Conservation (phyloP, 2,113 vertebrate genomes). For the Mustela nigripes region DNA sequence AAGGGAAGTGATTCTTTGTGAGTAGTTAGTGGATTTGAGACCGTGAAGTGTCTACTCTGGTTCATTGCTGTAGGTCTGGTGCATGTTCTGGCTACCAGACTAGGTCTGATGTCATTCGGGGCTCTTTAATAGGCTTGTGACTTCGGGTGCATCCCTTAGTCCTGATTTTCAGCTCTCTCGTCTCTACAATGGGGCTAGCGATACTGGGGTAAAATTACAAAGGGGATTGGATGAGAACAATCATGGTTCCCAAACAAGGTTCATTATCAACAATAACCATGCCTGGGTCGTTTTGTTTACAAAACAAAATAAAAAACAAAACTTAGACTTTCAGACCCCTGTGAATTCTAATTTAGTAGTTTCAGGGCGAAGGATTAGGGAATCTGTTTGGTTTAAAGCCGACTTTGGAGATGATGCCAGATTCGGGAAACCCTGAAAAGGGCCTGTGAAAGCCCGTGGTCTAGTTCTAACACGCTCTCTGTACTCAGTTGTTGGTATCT, state of each 20-base stretch:
- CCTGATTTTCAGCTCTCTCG: neutral
- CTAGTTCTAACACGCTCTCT: neutral
- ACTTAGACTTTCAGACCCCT: neutral
- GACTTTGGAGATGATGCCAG: neutral
- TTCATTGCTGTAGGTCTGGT: neutral
- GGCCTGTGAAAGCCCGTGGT: neutral
- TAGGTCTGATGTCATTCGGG: neutral
- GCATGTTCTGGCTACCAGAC: neutral
- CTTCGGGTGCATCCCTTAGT: neutral
- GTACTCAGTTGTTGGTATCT: neutral
- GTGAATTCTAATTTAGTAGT: conserved; percentile 26
- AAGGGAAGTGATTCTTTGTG: neutral
- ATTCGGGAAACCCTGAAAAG: neutral
- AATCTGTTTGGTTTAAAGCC: neutral
- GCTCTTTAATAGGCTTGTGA: neutral
- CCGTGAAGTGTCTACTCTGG: neutral
- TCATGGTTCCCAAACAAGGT: neutral
- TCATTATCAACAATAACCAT: neutral
- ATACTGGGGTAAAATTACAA: neutral
- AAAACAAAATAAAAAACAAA: neutral
- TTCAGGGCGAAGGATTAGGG: neutral
- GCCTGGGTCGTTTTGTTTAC: neutral
- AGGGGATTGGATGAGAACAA: neutral
- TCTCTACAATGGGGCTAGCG: neutral
- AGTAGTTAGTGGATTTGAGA: neutral